These are phyloP conservation scores for Brachyopa scutellaris DNA, from an alignment of 2,888 invertebrate genomes.

Conservation along the genomic window DNA sequence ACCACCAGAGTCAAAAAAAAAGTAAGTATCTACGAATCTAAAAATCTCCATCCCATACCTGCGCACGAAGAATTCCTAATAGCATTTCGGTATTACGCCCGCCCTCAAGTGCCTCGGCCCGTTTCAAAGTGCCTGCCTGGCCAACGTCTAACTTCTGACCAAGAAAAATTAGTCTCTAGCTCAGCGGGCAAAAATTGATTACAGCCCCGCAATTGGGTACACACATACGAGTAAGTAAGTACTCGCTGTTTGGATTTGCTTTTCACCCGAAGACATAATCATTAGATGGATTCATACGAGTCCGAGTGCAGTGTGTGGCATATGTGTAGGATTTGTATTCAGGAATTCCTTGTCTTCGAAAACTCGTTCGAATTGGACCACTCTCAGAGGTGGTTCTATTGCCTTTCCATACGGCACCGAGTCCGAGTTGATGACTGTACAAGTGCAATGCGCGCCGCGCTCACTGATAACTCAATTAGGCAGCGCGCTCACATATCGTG, in stretches of 20 bases:
- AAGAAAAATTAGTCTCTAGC: constrained; percentile 65
- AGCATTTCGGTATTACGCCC: constrained; percentile 45
- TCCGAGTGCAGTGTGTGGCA: constrained; percentile 23
- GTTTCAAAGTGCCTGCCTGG: neutral
- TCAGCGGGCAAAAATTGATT: constrained; percentile 69
- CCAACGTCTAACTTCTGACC: constrained; percentile 41
- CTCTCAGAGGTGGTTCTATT: constrained; percentile 8
- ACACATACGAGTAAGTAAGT: constrained; percentile 19
- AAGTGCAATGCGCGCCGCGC: neutral
- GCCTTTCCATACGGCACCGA: constrained; percentile 47
- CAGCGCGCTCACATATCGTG: constrained; percentile 24
- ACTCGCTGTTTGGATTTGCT: constrained; percentile 49
- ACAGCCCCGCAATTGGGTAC: constrained; percentile 57
- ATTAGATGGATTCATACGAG: constrained; percentile 57
- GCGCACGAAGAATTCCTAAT: constrained; percentile 37
- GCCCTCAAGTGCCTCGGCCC: constrained; percentile 21
- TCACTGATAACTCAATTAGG: constrained; percentile 68
- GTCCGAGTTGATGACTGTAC: constrained; percentile 12
- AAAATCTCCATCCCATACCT: constrained; percentile 50
- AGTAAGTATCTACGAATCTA: neutral
- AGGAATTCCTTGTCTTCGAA: constrained; percentile 39
- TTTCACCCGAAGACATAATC: constrained; percentile 68
- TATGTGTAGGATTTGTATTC: constrained; percentile 44
- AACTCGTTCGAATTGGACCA: constrained; percentile 57
- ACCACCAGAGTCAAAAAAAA: constrained; percentile 6